Conservation (phyloP, 2,797 vertebrate species). For the Epinephelus awoara region DNA sequence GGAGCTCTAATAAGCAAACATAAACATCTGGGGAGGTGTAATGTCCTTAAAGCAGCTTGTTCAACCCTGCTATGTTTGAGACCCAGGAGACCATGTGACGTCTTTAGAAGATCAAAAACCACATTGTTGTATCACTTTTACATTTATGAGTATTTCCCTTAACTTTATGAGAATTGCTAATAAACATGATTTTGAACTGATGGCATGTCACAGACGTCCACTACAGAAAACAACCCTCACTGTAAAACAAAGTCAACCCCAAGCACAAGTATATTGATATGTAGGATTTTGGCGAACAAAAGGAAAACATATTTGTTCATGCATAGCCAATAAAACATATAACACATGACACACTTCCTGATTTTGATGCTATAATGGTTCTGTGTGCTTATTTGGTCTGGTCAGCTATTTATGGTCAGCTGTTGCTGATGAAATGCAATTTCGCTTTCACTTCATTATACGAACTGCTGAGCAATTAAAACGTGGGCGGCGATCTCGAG, state of each 20-base stretch:
- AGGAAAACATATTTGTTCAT: background rate
- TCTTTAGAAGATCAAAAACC: background rate
- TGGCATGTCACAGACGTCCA: background rate
- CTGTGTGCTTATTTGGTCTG: background rate
- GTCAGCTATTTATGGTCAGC: background rate
- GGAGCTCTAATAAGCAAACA: constrained; percentile 6
- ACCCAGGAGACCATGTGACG: background rate
- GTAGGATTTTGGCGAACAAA: background rate
- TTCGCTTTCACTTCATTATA: background rate
- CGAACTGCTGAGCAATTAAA: no score
- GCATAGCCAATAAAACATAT: no score
- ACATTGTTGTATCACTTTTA: background rate
- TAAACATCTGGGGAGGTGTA: background rate
- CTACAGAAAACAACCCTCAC: background rate
- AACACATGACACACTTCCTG: no score
- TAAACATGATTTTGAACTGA: background rate
- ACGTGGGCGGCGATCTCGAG: background rate
- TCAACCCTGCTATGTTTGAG: background rate
- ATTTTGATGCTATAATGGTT: no score
- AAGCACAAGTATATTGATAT: no score
- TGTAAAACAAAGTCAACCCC: background rate
- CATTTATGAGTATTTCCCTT: background rate
- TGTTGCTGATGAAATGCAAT: background rate
- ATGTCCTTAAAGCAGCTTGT: background rate
- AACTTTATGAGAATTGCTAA: background rate